Percentiles rank a stretch among this genome's conserved stretches.
Conservation (phyloP, 2,113 vertebrate genomes). For the Astatoreochromis straeleni region DNA sequence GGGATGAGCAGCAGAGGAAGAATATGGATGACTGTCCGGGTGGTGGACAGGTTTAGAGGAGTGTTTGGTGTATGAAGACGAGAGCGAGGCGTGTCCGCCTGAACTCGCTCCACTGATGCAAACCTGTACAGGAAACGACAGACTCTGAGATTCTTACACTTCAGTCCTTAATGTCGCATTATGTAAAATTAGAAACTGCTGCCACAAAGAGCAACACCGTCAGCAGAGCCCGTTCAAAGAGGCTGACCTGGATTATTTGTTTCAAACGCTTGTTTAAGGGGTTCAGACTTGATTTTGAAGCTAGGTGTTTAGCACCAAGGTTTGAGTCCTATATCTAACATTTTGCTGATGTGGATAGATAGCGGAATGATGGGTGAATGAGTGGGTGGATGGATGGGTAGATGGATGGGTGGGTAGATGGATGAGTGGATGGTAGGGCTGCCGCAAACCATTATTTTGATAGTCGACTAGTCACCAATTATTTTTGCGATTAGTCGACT, state of each 20-base stretch:
- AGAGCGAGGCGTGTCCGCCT: neutral
- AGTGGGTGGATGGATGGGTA: neutral
- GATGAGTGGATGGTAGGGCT: neutral
- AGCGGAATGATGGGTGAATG: neutral
- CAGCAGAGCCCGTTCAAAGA: neutral
- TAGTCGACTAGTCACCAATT: neutral
- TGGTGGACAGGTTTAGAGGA: neutral
- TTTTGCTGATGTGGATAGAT: neutral
- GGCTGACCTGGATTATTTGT: neutral
- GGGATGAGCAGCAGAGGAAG: neutral
- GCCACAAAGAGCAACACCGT: neutral
- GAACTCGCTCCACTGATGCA: neutral
- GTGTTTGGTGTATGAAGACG: neutral
- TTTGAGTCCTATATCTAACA: neutral
- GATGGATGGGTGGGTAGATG: accelerated
- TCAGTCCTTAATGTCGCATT: neutral
- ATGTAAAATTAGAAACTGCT: neutral
- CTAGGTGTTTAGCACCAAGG: neutral
- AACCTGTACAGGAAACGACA: neutral
- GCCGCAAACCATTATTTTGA: neutral
- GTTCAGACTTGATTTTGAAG: neutral
- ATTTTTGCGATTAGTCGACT: neutral
- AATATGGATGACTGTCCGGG: neutral
- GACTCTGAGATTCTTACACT: neutral
- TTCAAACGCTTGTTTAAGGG: neutral